Evolutionary conservation across 2,113 vertebrate species (phyloP).

Genomic region (Erythrocercus mccallii): DNA sequence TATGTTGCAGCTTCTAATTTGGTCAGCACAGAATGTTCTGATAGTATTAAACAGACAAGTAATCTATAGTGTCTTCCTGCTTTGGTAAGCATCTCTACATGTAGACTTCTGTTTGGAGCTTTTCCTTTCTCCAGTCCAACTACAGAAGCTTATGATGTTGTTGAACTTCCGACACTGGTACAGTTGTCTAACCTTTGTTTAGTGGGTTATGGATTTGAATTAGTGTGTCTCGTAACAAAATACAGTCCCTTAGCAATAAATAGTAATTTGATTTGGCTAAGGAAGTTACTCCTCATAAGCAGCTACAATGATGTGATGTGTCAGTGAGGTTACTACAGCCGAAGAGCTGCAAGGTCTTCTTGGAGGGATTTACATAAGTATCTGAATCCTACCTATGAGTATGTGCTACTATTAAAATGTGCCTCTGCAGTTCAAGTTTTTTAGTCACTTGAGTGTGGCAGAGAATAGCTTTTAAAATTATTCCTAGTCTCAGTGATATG

Average conservation of each 20-base stretch:
- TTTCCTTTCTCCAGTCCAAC: neutral
- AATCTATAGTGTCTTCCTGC: neutral
- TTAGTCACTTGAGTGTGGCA: neutral
- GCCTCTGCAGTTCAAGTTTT: neutral
- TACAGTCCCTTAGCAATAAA: neutral
- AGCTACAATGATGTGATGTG: neutral
- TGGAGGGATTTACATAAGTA: neutral
- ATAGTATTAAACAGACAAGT: neutral
- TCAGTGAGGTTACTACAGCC: neutral
- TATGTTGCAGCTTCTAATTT: neutral
- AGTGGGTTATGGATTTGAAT: neutral
- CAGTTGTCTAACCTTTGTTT: neutral
- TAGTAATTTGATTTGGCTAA: neutral
- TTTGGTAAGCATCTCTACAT: neutral
- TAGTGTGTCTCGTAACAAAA: neutral
- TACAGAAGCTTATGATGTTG: neutral
- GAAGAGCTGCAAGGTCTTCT: neutral
- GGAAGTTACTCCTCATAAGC: neutral
- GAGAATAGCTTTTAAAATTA: neutral
- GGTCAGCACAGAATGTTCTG: neutral
- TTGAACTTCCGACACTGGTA: neutral
- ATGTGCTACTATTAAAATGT: neutral
- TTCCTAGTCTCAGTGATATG: neutral
- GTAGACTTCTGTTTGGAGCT: neutral
- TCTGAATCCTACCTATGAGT: neutral